Base-by-base conservation (phyloP, 2,888 invertebrate species). In the Rhagonycha fulva region DNA sequence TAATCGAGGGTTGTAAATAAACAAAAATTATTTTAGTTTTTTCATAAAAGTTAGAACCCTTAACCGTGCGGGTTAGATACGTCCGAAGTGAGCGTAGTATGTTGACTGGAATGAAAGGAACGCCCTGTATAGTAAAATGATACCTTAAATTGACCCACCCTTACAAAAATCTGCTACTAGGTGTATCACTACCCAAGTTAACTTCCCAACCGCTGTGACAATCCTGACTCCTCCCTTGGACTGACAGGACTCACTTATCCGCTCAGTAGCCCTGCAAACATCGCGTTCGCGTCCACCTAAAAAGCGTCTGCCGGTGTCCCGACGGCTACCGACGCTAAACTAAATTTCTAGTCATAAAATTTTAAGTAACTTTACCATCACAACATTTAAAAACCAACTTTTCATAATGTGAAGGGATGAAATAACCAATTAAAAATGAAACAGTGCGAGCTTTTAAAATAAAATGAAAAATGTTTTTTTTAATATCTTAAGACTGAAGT, bases 121-220 rank as follows among this genome's bases (percentile, higher is more conserved):
- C 75, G 61, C 62, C 75, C 67, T 68, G 75, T 70, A 62, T 62
- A 30, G 26, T 11, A 62, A 23, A 24, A 19, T 23, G 14, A 14
- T 70, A 75, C 70, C 77, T 75, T 61, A 66, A 75, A 72, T 70
- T 74, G 78, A 76, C 81, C 82, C 83, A 83, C 84, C 84, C 82
- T 23, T 24, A 82, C 82, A 84, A 82, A 82, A 82, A 83, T 81
- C 81, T 75, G 72, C 73, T 76, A 74, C 79, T 77, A 77, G 77
- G 77, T 78, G 80, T 84, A 84, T 84, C 83, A 84, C 85, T 85
- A 84, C 84, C 84, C 84, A 85, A 85, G 85, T 87, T 87, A 86
- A 85, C 85, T 86, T 86, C 83, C 83, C 85, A 87, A 87, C 87
- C 87, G 86, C 87, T 86, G 87, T 87, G 87, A 87, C 87, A 87